Percentiles rank a stretch among this genome's conserved stretches.
Evolutionary conservation across 2,888 invertebrate genomes (phyloP).

Genomic region (Andrena haemorrhoa): DNA sequence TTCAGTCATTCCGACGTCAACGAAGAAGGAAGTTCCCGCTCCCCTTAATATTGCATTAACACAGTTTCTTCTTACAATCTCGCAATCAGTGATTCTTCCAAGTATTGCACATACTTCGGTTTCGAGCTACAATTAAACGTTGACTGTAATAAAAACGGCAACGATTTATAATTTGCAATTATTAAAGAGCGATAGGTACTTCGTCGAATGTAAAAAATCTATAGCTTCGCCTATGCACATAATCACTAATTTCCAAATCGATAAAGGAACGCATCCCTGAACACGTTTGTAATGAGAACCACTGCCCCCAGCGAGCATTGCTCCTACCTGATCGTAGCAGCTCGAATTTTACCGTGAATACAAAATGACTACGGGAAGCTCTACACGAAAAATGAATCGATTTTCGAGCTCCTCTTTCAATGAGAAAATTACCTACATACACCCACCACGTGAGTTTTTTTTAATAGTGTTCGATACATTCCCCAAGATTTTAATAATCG

Average conservation of each 20-base stretch:
- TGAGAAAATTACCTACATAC: background rate
- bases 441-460: background rate
- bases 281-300: slow-evolving; percentile 42
- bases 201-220: too few relatives aligned
- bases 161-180: too few relatives aligned
- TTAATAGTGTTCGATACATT: too few relatives aligned
- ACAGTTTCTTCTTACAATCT: slow-evolving; percentile 6
- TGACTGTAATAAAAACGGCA: too few relatives aligned
- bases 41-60: slow-evolving; percentile 21
- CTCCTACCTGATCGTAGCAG: slow-evolving; percentile 38
- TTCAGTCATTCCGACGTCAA: slow-evolving; percentile 51
- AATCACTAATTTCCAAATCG: background rate
- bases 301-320: slow-evolving; percentile 48
- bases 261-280: background rate
- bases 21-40: slow-evolving; percentile 27
- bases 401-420: background rate
- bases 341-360: slow-evolving; percentile 58
- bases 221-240: too few relatives aligned
- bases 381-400: slow-evolving; percentile 23
- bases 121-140: too few relatives aligned
- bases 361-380: slow-evolving; percentile 18
- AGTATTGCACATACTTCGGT: background rate
- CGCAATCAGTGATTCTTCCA: background rate
- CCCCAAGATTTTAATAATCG: too few relatives aligned
- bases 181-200: too few relatives aligned